Evolutionary conservation across 2,113 vertebrate genomes (phyloP).

Genomic region (Eurystomus gularis): DNA sequence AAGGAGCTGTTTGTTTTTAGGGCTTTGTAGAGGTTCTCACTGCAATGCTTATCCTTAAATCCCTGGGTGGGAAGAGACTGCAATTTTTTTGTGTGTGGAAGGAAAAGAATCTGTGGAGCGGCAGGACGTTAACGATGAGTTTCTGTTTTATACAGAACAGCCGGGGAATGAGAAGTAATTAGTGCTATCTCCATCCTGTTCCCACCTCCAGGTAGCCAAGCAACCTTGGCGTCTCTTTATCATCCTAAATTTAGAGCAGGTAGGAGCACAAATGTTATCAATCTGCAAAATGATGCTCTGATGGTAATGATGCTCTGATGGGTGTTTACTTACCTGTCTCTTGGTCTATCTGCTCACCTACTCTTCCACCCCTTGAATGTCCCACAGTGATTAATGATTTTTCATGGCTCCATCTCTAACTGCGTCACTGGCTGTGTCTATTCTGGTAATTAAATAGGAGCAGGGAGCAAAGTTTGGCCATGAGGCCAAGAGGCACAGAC

Average conservation of each 20-base stretch:
- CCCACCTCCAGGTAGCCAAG: background rate
- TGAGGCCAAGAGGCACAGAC: background rate
- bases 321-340: conserved; percentile 26
- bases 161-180: background rate
- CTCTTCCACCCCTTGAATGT: background rate
- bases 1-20: fast-evolving
- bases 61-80: background rate
- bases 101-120: background rate
- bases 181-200: background rate
- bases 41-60: background rate
- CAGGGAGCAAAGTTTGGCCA: background rate
- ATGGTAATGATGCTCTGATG: background rate
- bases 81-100: fast-evolving
- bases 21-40: background rate
- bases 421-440: background rate
- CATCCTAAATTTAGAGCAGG: background rate
- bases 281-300: background rate
- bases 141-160: background rate
- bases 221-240: background rate
- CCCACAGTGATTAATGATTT: background rate
- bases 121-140: fast-evolving
- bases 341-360: background rate
- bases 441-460: background rate
- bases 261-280: background rate
- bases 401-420: background rate